Evolutionary conservation across 1,140 invertebrate species (phyloP), one percentile per base, ranked within the genome.

Genomic region (Luehdorfia chinensis): DNA sequence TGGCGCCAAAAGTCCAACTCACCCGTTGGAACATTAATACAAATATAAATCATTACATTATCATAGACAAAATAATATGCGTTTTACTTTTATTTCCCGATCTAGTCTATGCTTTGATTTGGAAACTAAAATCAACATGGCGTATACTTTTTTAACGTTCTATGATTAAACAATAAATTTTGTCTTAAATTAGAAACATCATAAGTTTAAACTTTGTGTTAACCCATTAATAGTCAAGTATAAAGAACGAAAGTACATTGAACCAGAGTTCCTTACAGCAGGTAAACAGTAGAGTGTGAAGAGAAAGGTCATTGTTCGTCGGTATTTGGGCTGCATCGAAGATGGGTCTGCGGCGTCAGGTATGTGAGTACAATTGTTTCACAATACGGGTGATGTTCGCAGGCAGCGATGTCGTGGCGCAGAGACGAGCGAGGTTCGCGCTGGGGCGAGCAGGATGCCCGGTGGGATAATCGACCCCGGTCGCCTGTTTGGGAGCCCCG

Each of bases 381-480:
- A 79, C 67, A 47, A 51, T 66, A 58, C 59, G 34, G 60, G 59
- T 65, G 75, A 73, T 84, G 73, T 85, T 85, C 76, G 53, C 80
- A 85, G 80, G 75, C 60, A 41, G 44, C 60, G 54, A 85, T 85
- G 81, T 85, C 78, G 60, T 80, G 81, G 78, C 68, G 80, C 16
- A 66, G 78, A 13, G 75, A 81, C 34, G 81, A 83, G 31, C 67
- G 74, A 21, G 30, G 54, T 1, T 64, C 71, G 25, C 59, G 80
- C n/a, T 78, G 73, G 75, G 66, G 55, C 44, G 66, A 73, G 43
- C 34, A 43, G 25, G 50, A 59, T 28, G 52, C 33, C 15, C 55
- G 63, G 18, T 68, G 65, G 61, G 57, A 59, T 23, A 12, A 30
- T 47, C 27, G 34, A 23, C 47, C 61, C 70, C n/a, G 34, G 36